phyloP scores from a whole-genome alignment of 2,797 vertebrate species.

The Protonibea diacanthus region DNA sequence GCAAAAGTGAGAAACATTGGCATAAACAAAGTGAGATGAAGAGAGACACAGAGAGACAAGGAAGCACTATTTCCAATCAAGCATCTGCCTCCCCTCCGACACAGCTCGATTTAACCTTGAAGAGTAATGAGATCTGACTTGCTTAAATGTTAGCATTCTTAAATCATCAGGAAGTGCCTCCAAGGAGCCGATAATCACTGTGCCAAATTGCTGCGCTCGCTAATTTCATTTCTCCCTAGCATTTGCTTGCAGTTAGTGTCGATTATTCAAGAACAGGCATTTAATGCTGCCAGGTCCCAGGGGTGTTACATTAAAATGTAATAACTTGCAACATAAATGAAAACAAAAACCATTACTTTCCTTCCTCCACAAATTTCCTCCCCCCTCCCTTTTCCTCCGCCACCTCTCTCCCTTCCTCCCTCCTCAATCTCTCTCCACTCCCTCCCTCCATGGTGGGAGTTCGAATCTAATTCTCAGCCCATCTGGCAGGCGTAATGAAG shows the following conservation, averaged over 20 bases:
- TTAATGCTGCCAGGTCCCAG: conserved; percentile 87
- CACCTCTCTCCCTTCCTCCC: conserved; percentile 65
- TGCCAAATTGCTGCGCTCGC: conserved; percentile 85
- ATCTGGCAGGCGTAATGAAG: conserved; percentile 88
- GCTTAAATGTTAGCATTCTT: conserved; percentile 89
- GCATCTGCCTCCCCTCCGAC: conserved; percentile 77
- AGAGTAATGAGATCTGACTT: conserved; percentile 90
- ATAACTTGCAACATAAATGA: conserved; percentile 89
- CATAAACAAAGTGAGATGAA: conserved; percentile 70
- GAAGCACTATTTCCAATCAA: conserved; percentile 80
- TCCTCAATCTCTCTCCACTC: conserved; percentile 67
- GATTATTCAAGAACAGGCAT: conserved; percentile 91
- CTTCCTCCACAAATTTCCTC: conserved; percentile 57
- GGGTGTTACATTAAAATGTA: conserved; percentile 89
- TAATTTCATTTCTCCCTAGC: conserved; percentile 90
- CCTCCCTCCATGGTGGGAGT: conserved; percentile 82
- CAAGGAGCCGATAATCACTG: conserved; percentile 87
- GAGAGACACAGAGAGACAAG: conserved; percentile 60
- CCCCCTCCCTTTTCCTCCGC: conserved; percentile 49
- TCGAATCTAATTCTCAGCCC: conserved; percentile 87
- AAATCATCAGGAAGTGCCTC: conserved; percentile 88
- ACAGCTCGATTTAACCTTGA: conserved; percentile 88
- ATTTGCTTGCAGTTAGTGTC: conserved; percentile 89
- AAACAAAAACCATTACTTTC: conserved; percentile 87
- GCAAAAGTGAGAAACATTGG: conserved; percentile 51